Percentiles rank a stretch among this genome's conserved stretches.
Evolutionary conservation across 2,888 invertebrate genomes (phyloP).

Genomic region (Tanytarsus gracilentus): DNA sequence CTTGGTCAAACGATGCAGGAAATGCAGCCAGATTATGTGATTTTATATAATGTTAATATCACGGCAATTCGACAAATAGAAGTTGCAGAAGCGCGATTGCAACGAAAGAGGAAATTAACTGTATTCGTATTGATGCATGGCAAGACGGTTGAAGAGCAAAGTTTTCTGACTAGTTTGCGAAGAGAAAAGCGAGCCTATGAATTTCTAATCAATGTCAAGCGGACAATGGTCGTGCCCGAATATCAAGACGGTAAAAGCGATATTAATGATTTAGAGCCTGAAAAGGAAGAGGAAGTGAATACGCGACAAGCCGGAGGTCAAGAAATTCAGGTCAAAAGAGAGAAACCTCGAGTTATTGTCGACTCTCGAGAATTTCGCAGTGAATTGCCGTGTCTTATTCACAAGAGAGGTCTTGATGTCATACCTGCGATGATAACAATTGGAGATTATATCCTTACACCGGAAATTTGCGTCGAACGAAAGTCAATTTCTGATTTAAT

Average conservation of each 20-base stretch:
- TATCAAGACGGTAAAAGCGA: slow-evolving; percentile 82
- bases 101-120: slow-evolving; percentile 48
- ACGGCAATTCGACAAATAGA: slow-evolving; percentile 84
- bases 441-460: slow-evolving; percentile 95
- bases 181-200: slow-evolving; percentile 95
- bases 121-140: slow-evolving; percentile 87
- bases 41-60: slow-evolving; percentile 85
- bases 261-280: slow-evolving; percentile 41
- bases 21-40: slow-evolving; percentile 67
- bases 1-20: slow-evolving; percentile 59
- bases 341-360: slow-evolving; percentile 60
- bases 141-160: slow-evolving; percentile 93
- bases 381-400: slow-evolving; percentile 87
- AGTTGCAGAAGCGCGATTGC: slow-evolving; percentile 60
- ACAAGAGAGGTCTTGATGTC: slow-evolving; percentile 85
- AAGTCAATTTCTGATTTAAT: slow-evolving; percentile 95
- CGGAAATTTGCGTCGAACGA: slow-evolving; percentile 92
- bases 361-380: slow-evolving; percentile 98
- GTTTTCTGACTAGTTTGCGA: slow-evolving; percentile 80
- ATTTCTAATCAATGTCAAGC: slow-evolving; percentile 80
- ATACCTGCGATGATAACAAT: slow-evolving; percentile 81
- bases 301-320: slow-evolving; percentile 59
- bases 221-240: slow-evolving; percentile 81
- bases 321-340: background rate
- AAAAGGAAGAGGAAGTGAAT: slow-evolving; percentile 41